These are phyloP conservation scores for Parasteatoda tepidariorum DNA, from an alignment of 1,140 invertebrate genomes.

Conservation along the genomic window DNA sequence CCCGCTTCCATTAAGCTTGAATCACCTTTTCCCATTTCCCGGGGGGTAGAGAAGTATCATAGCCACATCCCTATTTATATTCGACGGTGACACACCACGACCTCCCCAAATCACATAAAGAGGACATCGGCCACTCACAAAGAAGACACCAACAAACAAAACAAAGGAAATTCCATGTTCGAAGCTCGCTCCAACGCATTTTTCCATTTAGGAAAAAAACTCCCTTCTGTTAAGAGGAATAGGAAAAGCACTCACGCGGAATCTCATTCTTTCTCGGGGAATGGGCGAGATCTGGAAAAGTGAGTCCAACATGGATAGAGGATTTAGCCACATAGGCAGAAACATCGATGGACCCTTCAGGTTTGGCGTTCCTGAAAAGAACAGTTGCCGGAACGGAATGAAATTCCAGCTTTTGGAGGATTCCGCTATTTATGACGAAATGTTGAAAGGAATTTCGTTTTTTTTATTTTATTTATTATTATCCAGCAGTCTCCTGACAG, in stretches of 20 bases:
- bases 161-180: background rate
- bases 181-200: constrained; percentile 34
- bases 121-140: background rate
- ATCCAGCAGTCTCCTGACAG: too few species aligned
- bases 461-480: too few species aligned
- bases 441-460: too few species aligned
- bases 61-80: constrained; percentile 6
- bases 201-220: constrained; percentile 34
- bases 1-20: constrained; percentile 29
- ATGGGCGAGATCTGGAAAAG: background rate
- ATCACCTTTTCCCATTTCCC: constrained; percentile 14
- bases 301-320: background rate
- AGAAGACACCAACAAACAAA: background rate
- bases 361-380: background rate
- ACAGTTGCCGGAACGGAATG: too few species aligned
- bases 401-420: too few species aligned
- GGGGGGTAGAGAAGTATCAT: too few species aligned
- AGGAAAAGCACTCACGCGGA: constrained; percentile 39
- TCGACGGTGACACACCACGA: constrained; percentile 31
- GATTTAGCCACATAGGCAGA: background rate
- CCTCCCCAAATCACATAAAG: background rate
- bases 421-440: too few species aligned
- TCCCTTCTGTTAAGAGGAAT: background rate
- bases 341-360: background rate
- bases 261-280: constrained; percentile 16